Percentiles rank a stretch among this genome's conserved stretches.
phyloP scores from a whole-genome alignment of 2,888 invertebrate genomes.

The Cataglyphis cursor region DNA sequence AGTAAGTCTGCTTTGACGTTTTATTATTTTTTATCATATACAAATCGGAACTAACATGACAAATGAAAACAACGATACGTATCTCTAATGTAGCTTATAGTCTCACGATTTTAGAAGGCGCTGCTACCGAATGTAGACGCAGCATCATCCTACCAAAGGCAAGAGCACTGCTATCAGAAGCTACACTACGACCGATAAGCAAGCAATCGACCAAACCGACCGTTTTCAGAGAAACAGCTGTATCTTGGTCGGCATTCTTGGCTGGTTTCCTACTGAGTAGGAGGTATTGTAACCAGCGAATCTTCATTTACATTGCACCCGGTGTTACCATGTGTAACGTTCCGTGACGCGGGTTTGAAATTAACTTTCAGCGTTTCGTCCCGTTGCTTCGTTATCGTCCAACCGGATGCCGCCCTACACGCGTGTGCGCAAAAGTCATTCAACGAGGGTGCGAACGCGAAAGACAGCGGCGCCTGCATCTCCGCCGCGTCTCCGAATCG shows the following conservation, averaged over 20 bases:
- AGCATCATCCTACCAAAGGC: constrained; percentile 7
- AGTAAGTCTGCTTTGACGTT: neutral
- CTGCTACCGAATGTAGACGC: neutral
- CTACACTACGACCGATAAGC: constrained; percentile 45
- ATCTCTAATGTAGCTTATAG: neutral
- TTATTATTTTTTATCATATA: neutral
- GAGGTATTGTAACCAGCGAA: constrained; percentile 24
- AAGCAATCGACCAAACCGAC: constrained; percentile 50
- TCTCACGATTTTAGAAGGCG: neutral
- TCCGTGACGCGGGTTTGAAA: constrained; percentile 40
- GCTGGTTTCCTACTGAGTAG: constrained; percentile 44
- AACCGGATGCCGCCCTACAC: constrained; percentile 41
- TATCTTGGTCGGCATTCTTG: constrained; percentile 50
- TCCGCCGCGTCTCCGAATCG: constrained; percentile 29
- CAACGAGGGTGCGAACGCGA: constrained; percentile 1
- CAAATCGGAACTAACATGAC: neutral
- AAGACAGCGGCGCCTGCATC: constrained; percentile 33
- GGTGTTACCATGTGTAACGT: constrained; percentile 57
- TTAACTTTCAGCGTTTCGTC: constrained; percentile 35
- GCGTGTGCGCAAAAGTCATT: constrained; percentile 18
- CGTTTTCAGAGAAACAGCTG: constrained; percentile 24
- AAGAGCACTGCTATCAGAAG: constrained; percentile 19
- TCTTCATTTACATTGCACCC: constrained; percentile 44
- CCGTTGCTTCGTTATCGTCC: constrained; percentile 48
- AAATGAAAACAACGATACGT: neutral